Base-by-base conservation (phyloP, 2,888 invertebrate species). In the Hirtodrosophila confusa region DNA sequence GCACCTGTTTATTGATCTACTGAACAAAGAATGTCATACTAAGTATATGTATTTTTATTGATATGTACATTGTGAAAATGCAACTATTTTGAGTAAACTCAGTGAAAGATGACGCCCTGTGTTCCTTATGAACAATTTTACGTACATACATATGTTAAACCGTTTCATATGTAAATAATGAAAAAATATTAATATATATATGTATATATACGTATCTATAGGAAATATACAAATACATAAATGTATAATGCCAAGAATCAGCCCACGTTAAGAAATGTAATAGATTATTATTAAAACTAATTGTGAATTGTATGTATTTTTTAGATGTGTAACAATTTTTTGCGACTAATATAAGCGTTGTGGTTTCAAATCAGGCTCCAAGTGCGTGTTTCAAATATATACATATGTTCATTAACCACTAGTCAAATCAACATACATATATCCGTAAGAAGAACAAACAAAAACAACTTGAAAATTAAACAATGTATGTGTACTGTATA, bases 281-380 rank as follows among this genome's bases (percentile, higher is more conserved):
- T 55, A 49, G 63, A 69, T 70, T 62, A 40, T 49, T 31, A 75
- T 63, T 56, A 51, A 50, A 69, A 56, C 60, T 67, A 63, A 69
- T 64, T 83, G 72, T 86, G 71, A 86, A 77, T 63, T 80, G 58
- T 64, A 83, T 86, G 72, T 83, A 83, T 86, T 80, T 17, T 79
- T 85, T 86, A 86, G 80, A 83, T 60, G 50, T 69, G 49, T 67
- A 86, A 74, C 37, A 65, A 55, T 73, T 74, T 77, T 80, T 80
- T 77, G 54, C 50, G 76, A 69, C 63, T 66, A 70, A 70, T 55
- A 24, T 78, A 77, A 82, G 68, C 67, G 75, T 85, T 82, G 87
- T 87, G 83, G 87, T 84, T 84, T 87, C 86, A 87, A 82, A 69
- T 85, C 72, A 58, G 77, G 73, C 73, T 64, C 51, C 44, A 63